These are phyloP conservation scores for Palythoa grandis DNA, from an alignment of 92 coral and sea anemone genomes.

Conservation along the genomic window DNA sequence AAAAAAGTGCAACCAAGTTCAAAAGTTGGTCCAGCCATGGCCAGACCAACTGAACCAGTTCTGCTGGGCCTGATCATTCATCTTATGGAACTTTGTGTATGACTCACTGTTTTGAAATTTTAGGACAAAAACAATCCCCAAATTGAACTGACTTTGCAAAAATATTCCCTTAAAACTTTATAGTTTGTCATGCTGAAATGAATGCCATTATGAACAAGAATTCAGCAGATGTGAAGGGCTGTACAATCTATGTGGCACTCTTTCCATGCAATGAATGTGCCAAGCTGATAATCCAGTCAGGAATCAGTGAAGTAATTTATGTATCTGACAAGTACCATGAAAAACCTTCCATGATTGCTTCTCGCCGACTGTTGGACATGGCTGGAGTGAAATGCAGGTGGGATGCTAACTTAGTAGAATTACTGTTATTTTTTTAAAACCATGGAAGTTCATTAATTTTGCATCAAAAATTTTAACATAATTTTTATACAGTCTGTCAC, in stretches of 20 bases:
- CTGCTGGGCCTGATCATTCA: no score
- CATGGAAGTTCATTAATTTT: no score
- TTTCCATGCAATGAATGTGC: slow-evolving; percentile 98
- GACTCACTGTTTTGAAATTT: no score
- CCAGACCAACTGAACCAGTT: no score
- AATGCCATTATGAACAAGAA: slow-evolving; percentile 98
- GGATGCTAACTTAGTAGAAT: not conserved
- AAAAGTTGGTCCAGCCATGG: no score
- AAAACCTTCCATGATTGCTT: slow-evolving; percentile 82
- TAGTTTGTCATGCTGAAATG: slow-evolving; percentile 99
- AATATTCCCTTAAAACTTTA: slow-evolving; percentile 24
- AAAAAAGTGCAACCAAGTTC: no score
- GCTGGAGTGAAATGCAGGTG: slow-evolving; percentile 90
- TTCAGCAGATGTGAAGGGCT: slow-evolving; percentile 89
- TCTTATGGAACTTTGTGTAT: not conserved
- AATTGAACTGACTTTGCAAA: not conserved
- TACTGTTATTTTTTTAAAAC: no score
- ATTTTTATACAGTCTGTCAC: no score
- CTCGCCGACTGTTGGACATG: slow-evolving; percentile 79
- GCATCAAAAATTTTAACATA: no score
- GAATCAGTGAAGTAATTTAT: slow-evolving; percentile 82
- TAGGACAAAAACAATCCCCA: not conserved
- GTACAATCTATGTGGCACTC: slow-evolving; percentile 88
- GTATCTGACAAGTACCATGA: slow-evolving; percentile 94
- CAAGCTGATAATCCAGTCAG: slow-evolving; percentile 92